Conservation (phyloP, 2,888 invertebrate species). For the Eristalis tenax region DNA sequence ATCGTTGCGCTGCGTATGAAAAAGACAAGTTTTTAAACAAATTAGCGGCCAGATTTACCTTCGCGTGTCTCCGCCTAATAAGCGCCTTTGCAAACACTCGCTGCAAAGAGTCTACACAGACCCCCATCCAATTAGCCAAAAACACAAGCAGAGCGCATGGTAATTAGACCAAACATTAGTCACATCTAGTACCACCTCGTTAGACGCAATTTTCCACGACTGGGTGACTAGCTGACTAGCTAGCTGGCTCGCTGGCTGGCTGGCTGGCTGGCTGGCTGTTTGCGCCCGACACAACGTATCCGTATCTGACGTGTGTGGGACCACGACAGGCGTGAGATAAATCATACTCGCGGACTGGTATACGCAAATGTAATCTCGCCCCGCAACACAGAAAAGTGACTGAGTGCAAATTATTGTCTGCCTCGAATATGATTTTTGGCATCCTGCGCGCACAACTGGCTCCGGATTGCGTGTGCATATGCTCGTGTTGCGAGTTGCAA, state of each 20-base stretch:
- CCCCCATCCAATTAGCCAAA: constrained; percentile 63
- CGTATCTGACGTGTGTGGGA: constrained; percentile 66
- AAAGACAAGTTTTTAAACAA: constrained; percentile 48
- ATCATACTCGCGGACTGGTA: constrained; percentile 37
- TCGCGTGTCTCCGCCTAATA: constrained; percentile 61
- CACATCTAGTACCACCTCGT: constrained; percentile 68
- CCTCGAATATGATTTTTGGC: constrained; percentile 56
- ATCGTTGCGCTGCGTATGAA: background rate
- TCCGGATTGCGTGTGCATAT: constrained; percentile 5
- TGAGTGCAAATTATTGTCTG: constrained; percentile 64
- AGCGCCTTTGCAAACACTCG: constrained; percentile 35
- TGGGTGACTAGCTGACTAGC: constrained; percentile 5
- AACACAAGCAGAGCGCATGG: constrained; percentile 60
- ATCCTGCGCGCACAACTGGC: constrained; percentile 16
- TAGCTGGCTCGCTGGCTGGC: constrained; percentile 23
- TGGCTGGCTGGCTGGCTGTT: constrained; percentile 26
- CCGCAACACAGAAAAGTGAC: constrained; percentile 23
- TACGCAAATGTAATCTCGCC: constrained; percentile 48
- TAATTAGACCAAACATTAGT: constrained; percentile 72
- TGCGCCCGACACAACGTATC: constrained; percentile 11
- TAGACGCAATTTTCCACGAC: constrained; percentile 62
- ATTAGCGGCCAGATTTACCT: constrained; percentile 59
- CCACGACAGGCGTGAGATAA: constrained; percentile 68
- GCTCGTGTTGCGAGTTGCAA: constrained; percentile 36
- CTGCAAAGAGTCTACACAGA: constrained; percentile 5